Evolutionary conservation across 1,140 invertebrate species (phyloP).

Genomic region (Trinorchestia longiramus): DNA sequence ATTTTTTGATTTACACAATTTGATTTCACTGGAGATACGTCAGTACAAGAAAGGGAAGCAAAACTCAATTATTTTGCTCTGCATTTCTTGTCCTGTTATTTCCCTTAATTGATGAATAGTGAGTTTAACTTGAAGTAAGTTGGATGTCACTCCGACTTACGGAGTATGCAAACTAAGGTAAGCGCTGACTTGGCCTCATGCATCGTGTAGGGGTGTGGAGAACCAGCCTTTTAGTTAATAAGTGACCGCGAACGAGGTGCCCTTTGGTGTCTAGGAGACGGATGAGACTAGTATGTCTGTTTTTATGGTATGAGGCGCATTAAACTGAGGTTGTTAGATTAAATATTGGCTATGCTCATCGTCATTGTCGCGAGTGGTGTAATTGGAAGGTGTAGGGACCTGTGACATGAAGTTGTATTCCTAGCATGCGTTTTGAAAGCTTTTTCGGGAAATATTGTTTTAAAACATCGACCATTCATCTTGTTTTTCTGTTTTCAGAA

Average conservation of each 20-base stretch:
- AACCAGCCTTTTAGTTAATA: conserved; percentile 33
- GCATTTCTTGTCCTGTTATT: neutral
- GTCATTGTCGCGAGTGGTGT: neutral
- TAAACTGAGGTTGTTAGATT: neutral
- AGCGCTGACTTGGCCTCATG: neutral
- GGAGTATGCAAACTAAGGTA: neutral
- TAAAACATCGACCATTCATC: neutral
- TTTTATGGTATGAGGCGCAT: neutral
- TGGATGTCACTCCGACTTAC: neutral
- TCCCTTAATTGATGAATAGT: neutral
- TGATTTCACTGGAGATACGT: neutral
- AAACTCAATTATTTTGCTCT: neutral
- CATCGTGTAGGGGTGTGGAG: neutral
- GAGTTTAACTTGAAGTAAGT: neutral
- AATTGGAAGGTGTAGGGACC: conserved; percentile 2
- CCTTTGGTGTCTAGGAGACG: neutral
- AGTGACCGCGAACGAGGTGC: conserved; percentile 33
- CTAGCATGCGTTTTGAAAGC: neutral
- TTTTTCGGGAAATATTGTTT: neutral
- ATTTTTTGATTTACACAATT: neutral
- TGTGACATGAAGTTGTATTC: neutral
- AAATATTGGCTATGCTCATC: neutral
- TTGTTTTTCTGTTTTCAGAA: neutral
- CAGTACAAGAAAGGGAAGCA: neutral
- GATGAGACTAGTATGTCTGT: neutral